Percentiles rank a stretch among this genome's conserved stretches.
phyloP scores from a whole-genome alignment of 2,113 vertebrate species.

The Todiramphus saurophagus region DNA sequence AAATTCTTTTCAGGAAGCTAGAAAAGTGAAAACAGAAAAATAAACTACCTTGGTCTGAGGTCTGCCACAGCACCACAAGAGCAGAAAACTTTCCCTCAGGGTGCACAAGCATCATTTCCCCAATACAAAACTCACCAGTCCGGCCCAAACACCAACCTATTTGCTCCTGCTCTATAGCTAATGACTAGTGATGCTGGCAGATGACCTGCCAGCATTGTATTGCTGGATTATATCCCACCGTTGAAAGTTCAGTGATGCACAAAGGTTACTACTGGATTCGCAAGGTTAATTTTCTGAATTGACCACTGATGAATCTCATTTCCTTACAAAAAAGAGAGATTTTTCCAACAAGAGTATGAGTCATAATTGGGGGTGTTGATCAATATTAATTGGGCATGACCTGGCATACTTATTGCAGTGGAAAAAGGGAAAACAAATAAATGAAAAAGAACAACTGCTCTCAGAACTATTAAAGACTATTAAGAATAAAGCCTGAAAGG shows the following conservation, averaged over 20 bases:
- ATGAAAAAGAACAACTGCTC: background rate
- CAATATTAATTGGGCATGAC: background rate
- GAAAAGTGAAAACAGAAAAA: background rate
- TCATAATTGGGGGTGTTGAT: background rate
- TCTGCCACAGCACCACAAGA: background rate
- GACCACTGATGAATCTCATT: background rate
- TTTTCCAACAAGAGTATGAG: background rate
- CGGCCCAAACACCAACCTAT: background rate
- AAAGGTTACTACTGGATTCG: background rate
- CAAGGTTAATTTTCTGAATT: background rate
- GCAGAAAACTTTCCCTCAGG: background rate
- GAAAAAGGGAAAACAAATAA: background rate
- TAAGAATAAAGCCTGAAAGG: slow-evolving; percentile 12
- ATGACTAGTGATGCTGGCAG: background rate
- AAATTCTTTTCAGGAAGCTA: background rate
- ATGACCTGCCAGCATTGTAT: background rate
- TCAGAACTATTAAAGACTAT: background rate
- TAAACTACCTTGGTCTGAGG: background rate
- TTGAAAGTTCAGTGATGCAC: background rate
- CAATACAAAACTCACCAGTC: background rate
- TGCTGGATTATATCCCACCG: background rate
- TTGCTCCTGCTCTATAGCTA: background rate
- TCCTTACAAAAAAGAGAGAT: background rate
- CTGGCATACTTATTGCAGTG: background rate
- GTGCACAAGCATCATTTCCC: background rate